Conservation (phyloP, 2,888 invertebrate genomes). For the Agrochola circellaris region DNA sequence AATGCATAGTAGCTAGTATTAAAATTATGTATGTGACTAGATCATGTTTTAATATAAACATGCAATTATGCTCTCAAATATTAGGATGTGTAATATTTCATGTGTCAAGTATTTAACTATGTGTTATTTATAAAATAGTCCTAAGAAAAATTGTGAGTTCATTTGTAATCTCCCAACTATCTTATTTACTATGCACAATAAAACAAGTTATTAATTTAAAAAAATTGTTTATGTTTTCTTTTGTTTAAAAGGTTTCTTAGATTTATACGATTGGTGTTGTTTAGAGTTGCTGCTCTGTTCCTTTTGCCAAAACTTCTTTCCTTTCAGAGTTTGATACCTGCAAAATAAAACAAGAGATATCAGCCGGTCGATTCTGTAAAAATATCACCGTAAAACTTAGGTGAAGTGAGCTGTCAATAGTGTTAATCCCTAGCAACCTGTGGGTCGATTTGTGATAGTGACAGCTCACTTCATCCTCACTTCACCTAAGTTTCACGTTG, state of each 20-base stretch:
- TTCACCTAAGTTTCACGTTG: no score
- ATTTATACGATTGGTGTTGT: slow-evolving; percentile 73
- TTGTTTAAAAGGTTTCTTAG: slow-evolving; percentile 81
- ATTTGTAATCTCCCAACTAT: slow-evolving; percentile 63
- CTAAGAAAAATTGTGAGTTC: slow-evolving; percentile 63
- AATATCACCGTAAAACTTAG: no score
- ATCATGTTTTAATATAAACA: slow-evolving; percentile 51
- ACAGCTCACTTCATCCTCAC: no score
- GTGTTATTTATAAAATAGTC: slow-evolving; percentile 58
- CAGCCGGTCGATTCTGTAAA: no score
- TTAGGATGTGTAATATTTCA: slow-evolving; percentile 55
- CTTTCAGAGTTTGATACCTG: slow-evolving; percentile 89
- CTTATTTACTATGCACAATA: slow-evolving; percentile 61
- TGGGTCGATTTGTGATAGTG: no score
- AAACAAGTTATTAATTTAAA: slow-evolving; percentile 50
- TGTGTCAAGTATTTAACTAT: slow-evolving; percentile 56
- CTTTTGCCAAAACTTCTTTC: slow-evolving; percentile 87
- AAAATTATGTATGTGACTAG: slow-evolving; percentile 48
- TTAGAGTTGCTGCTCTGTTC: slow-evolving; percentile 66
- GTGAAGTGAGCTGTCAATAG: no score
- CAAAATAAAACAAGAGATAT: slow-evolving; percentile 54
- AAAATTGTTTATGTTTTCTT: slow-evolving; percentile 69
- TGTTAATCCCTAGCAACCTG: no score
- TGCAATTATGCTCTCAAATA: slow-evolving; percentile 59
- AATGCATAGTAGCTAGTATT: slow-evolving; percentile 39